Conservation (phyloP, 2,113 vertebrate genomes). For the Columbina picui region DNA sequence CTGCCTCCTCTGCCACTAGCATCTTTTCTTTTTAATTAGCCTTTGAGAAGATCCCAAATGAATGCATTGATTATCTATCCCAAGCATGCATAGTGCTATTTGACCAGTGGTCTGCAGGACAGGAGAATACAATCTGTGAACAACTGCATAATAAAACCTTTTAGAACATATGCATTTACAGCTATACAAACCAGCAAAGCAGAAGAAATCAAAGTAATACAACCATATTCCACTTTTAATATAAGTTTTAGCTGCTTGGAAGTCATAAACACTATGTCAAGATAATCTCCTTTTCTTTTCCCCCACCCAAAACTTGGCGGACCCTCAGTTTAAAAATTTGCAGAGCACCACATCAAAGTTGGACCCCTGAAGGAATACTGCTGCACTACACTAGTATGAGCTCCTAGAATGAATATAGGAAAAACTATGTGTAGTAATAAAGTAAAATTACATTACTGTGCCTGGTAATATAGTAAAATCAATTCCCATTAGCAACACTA, state of each 20-base stretch:
- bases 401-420: background rate
- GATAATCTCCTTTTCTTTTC: background rate
- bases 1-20: background rate
- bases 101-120: background rate
- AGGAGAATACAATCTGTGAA: background rate
- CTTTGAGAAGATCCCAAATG: background rate
- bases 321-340: background rate
- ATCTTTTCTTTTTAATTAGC: background rate
- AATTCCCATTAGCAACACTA: background rate
- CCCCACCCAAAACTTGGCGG: accelerated
- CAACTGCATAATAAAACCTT: background rate
- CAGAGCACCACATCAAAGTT: background rate
- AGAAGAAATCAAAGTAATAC: background rate
- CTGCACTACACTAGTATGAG: background rate
- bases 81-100: background rate
- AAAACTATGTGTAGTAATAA: background rate
- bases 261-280: background rate
- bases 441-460: background rate
- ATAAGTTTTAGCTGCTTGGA: background rate
- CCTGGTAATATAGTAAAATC: background rate
- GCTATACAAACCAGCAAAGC: background rate
- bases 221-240: background rate
- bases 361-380: background rate
- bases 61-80: background rate
- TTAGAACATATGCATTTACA: background rate